Percentiles rank a stretch among this genome's conserved stretches.
Evolutionary conservation across 2,113 vertebrate species (phyloP).

Genomic region (Stomatorhinus ivindoensis): DNA sequence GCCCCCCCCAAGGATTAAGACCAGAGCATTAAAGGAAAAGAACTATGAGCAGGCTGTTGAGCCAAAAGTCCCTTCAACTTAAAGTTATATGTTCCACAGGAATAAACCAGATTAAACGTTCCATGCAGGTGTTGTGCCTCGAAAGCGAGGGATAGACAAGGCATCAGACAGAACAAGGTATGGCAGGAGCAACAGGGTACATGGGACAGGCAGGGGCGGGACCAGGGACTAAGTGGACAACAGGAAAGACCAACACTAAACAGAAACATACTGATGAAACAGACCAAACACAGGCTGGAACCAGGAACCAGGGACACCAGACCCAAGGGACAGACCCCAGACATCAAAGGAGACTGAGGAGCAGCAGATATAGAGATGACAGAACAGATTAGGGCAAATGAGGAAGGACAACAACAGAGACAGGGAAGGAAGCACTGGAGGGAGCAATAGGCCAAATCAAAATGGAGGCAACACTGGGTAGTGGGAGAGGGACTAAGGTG

Average conservation of each 20-base stretch:
- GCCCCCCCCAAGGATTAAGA: neutral
- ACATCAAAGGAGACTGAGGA: neutral
- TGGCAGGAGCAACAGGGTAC: neutral
- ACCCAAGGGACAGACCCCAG: too few relatives aligned
- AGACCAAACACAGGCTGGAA: neutral
- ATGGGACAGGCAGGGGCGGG: neutral
- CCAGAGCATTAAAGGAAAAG: neutral
- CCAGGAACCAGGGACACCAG: neutral
- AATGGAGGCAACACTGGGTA: neutral
- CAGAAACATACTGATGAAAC: neutral
- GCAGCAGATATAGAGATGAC: neutral
- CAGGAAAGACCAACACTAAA: neutral
- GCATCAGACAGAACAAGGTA: neutral
- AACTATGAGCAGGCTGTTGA: neutral
- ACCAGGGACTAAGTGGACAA: neutral
- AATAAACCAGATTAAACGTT: neutral
- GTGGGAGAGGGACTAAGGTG: neutral
- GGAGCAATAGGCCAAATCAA: too few relatives aligned
- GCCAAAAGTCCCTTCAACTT: neutral
- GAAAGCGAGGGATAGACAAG: neutral
- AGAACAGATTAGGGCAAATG: neutral
- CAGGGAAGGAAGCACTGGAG: too few relatives aligned
- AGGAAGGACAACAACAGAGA: neutral
- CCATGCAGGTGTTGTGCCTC: neutral
- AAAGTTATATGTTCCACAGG: neutral